Conservation (phyloP, 2,888 invertebrate genomes). For the Bugulina stolonifera region DNA sequence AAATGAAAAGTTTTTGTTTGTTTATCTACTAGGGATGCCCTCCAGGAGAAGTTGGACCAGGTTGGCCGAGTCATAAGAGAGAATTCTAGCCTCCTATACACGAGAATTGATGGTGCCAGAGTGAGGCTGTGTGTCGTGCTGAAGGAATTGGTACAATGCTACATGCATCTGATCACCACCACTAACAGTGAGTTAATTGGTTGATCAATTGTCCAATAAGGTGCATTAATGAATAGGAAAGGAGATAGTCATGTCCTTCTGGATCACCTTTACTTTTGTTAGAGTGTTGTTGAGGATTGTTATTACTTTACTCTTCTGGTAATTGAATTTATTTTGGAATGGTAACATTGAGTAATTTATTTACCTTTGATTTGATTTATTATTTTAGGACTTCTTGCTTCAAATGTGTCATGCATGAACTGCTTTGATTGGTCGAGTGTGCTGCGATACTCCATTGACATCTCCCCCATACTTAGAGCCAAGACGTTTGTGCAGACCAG, state of each 20-base stretch:
- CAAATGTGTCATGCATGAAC: conserved; percentile 32
- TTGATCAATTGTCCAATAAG: no score
- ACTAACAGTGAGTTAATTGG: conserved; percentile 39
- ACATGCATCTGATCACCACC: conserved; percentile 40
- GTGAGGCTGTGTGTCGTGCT: conserved; percentile 39
- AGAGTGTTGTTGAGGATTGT: no score
- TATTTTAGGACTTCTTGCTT: conserved; percentile 36
- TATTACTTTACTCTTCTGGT: no score
- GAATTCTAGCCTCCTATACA: conserved; percentile 27
- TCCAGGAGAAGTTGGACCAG: conserved; percentile 30
- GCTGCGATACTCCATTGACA: conserved; percentile 47
- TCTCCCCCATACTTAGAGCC: conserved; percentile 42
- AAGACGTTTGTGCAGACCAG: conserved; percentile 34
- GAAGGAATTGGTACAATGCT: conserved; percentile 41
- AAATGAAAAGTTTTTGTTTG: no score
- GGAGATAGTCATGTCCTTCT: no score
- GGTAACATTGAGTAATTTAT: no score
- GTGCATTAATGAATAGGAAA: no score
- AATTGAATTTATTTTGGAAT: no score
- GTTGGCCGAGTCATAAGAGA: conserved; percentile 31
- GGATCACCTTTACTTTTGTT: no score
- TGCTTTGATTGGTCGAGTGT: conserved; percentile 46
- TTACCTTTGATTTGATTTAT: no score
- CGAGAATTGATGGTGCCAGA: conserved; percentile 26
- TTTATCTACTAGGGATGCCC: conserved; percentile 25